Conservation (phyloP, 2,888 invertebrate species). For the Trichacis sp. region DNA sequence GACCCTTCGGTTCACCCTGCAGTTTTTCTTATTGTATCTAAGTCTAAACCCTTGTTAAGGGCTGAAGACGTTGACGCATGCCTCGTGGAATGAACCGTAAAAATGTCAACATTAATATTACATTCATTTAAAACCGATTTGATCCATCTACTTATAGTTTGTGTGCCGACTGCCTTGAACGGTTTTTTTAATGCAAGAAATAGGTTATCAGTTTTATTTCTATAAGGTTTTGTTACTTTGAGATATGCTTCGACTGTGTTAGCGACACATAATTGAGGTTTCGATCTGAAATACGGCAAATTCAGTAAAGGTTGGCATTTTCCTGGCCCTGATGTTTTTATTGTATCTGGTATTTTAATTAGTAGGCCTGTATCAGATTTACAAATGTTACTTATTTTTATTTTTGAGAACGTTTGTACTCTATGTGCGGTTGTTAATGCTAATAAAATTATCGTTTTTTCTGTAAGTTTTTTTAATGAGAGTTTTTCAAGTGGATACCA, state of each 20-base stretch:
- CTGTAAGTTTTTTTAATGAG: conserved; percentile 22
- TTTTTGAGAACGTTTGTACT: conserved; percentile 30
- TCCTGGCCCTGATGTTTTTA: conserved; percentile 35
- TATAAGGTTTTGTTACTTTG: conserved; percentile 15
- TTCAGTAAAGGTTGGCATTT: conserved; percentile 12
- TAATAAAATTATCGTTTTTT: conserved; percentile 27
- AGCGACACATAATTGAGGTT: conserved; percentile 21
- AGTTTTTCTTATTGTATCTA: neutral
- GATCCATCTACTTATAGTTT: conserved; percentile 28
- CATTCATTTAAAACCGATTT: conserved; percentile 13
- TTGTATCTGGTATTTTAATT: conserved; percentile 28
- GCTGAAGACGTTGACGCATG: conserved; percentile 5
- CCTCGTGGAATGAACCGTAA: neutral
- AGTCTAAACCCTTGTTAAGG: neutral
- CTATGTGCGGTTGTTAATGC: conserved; percentile 41
- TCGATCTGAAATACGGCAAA: conserved; percentile 18
- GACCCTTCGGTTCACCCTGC: neutral
- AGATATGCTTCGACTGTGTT: conserved; percentile 14
- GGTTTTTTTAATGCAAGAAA: conserved; percentile 19
- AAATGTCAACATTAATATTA: conserved; percentile 1
- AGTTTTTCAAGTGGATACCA: conserved; percentile 14
- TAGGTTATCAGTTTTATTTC: neutral
- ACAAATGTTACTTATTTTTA: conserved; percentile 31
- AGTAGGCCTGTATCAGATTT: conserved; percentile 8
- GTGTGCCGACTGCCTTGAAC: conserved; percentile 8